Conservation (phyloP, 2,888 invertebrate genomes). For the Tethea ocularis region DNA sequence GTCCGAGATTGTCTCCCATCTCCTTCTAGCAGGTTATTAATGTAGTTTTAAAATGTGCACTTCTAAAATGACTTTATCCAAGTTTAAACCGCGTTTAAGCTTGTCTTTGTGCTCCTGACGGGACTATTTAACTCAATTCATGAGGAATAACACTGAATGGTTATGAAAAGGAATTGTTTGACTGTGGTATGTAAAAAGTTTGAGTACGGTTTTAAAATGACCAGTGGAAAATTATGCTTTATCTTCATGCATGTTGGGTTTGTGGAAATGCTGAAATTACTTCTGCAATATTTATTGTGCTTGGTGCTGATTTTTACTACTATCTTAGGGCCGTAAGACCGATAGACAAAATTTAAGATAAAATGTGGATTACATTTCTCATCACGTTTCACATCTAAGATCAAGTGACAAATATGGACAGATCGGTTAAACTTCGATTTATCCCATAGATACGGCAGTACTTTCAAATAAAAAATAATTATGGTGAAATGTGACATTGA, state of each 20-base stretch:
- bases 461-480: too few species aligned
- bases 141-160: slow-evolving; percentile 41
- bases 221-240: not conserved
- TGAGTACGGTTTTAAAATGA: slow-evolving; percentile 12
- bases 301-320: too few species aligned
- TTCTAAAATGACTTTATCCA: slow-evolving; percentile 67
- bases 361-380: too few species aligned
- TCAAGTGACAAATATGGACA: too few species aligned
- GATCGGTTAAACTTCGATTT: too few species aligned
- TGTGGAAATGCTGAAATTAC: not conserved
- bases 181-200: slow-evolving; percentile 5
- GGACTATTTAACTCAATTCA: slow-evolving; percentile 61
- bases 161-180: slow-evolving; percentile 20
- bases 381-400: too few species aligned
- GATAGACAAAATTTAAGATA: too few species aligned
- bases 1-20: slow-evolving; percentile 56
- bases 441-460: too few species aligned
- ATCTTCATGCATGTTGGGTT: not conserved
- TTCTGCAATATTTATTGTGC: too few species aligned
- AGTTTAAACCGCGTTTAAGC: slow-evolving; percentile 67
- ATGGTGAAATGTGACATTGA: too few species aligned
- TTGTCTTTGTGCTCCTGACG: slow-evolving; percentile 68
- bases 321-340: too few species aligned
- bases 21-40: slow-evolving; percentile 68
- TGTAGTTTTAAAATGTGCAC: slow-evolving; percentile 78